Conservation (phyloP, 2,888 invertebrate species). For the Oligia strigilis region DNA sequence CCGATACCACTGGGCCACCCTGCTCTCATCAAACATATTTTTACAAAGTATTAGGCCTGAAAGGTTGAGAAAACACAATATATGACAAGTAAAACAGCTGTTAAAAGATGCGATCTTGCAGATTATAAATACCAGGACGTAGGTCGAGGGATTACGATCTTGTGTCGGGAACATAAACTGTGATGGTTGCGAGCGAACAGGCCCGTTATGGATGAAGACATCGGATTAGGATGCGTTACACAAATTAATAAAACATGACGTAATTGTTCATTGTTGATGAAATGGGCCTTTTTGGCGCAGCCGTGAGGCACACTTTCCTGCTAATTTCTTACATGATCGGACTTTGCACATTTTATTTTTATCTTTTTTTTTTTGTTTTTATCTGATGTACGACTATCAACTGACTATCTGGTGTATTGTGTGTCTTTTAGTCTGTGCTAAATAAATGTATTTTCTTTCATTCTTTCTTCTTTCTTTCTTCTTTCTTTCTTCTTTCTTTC, state of each 20-base stretch:
- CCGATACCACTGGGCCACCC: background rate
- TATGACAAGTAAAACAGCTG: background rate
- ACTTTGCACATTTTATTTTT: no score
- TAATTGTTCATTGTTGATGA: background rate
- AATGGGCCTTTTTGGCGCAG: no score
- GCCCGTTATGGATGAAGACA: constrained; percentile 9
- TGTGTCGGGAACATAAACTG: constrained; percentile 43
- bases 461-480: no score
- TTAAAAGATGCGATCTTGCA: constrained; percentile 16
- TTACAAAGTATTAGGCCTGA: background rate
- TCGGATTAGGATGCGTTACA: constrained; percentile 34
- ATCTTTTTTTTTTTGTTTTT: no score
- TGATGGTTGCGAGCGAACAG: constrained; percentile 15
- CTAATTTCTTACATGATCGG: no score
- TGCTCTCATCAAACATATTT: background rate
- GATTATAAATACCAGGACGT: constrained; percentile 11
- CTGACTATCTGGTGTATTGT: no score
- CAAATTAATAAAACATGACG: constrained; percentile 27
- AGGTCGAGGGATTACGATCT: constrained; percentile 32
- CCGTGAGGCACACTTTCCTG: no score
- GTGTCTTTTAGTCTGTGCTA: no score
- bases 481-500: no score
- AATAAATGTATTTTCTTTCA: no score
- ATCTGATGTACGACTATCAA: no score
- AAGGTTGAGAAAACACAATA: background rate